A percentile compares a stretch with the other conserved stretches of the same genome.
Evolutionary conservation across 2,888 invertebrate species (phyloP).

Genomic region (Microctonus hyperodae): DNA sequence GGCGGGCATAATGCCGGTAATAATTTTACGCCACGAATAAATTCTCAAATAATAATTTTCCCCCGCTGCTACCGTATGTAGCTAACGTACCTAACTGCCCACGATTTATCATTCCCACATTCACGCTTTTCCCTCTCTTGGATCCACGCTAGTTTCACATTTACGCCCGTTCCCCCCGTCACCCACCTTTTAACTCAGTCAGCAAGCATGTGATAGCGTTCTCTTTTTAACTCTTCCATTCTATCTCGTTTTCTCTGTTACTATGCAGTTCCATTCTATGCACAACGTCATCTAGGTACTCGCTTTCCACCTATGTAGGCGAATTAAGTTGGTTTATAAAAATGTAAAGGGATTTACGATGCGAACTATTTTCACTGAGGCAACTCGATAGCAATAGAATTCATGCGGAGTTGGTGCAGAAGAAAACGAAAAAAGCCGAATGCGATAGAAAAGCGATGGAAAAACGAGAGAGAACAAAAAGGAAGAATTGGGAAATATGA

Average conservation of each 20-base stretch:
- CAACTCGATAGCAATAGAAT: no score
- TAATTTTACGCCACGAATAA: slow-evolving; percentile 57
- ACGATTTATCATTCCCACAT: slow-evolving; percentile 58
- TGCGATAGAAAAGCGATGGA: no score
- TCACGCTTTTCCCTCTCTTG: slow-evolving; percentile 43
- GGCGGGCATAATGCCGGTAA: slow-evolving; percentile 54
- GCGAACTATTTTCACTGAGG: slow-evolving; percentile 43
- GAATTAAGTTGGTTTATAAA: slow-evolving; percentile 55
- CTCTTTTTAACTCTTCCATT: slow-evolving; percentile 15
- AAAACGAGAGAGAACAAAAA: no score
- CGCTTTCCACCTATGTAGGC: slow-evolving; percentile 34
- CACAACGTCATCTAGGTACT: slow-evolving; percentile 24
- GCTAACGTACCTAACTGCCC: slow-evolving; percentile 59
- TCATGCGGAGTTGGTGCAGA: no score
- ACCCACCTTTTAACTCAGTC: slow-evolving; percentile 12
- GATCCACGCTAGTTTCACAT: slow-evolving; percentile 17
- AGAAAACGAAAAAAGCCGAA: no score
- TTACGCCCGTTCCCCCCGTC: not conserved
- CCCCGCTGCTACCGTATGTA: slow-evolving; percentile 53
- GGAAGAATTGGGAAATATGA: no score
- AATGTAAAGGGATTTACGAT: slow-evolving; percentile 52
- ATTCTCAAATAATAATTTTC: slow-evolving; percentile 61
- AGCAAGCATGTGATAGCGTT: not conserved
- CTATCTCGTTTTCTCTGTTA: slow-evolving; percentile 17
- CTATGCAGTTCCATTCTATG: slow-evolving; percentile 25